These are phyloP conservation scores for Musca vetustissima DNA, from an alignment of 1,140 invertebrate genomes.

Conservation along the genomic window DNA sequence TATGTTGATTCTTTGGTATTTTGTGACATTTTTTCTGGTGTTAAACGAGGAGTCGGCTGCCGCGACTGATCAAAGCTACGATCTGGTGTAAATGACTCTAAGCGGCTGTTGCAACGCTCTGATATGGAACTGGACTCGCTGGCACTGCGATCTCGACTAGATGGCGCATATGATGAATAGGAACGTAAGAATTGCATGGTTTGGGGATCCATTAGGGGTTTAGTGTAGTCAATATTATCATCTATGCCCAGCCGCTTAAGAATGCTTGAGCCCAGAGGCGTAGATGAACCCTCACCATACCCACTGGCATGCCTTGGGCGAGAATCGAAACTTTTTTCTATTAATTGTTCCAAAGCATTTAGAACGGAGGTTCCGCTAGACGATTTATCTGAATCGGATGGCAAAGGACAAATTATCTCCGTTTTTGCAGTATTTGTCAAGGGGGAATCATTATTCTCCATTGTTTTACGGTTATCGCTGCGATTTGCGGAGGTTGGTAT, in stretches of 20 bases:
- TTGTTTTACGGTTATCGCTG: conserved; percentile 27
- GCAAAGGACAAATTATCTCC: conserved; percentile 25
- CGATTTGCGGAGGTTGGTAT: conserved; percentile 40
- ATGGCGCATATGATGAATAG: conserved; percentile 64
- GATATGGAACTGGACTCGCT: conserved; percentile 85
- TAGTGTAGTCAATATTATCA: conserved; percentile 89
- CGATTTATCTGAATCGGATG: conserved; percentile 33
- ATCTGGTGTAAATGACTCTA: conserved; percentile 73
- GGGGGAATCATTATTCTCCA: conserved; percentile 55
- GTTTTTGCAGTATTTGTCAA: conserved; percentile 58
- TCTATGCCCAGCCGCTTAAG: conserved; percentile 91
- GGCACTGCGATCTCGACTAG: conserved; percentile 74
- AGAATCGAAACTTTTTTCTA: conserved; percentile 95
- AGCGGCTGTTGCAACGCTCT: conserved; percentile 71
- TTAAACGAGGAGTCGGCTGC: conserved; percentile 68
- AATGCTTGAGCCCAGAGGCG: conserved; percentile 84
- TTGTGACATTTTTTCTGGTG: conserved; percentile 65
- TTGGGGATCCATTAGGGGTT: conserved; percentile 83
- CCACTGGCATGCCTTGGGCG: conserved; percentile 69
- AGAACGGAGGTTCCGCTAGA: conserved; percentile 81
- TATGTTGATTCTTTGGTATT: conserved; percentile 17
- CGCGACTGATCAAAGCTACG: conserved; percentile 64
- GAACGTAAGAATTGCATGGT: conserved; percentile 78
- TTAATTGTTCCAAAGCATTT: conserved; percentile 94
- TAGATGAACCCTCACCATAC: conserved; percentile 43